Evolutionary conservation across 2,888 invertebrate genomes (phyloP), one percentile per base, ranked within the genome.

Genomic region (Drosophila koepferae): DNA sequence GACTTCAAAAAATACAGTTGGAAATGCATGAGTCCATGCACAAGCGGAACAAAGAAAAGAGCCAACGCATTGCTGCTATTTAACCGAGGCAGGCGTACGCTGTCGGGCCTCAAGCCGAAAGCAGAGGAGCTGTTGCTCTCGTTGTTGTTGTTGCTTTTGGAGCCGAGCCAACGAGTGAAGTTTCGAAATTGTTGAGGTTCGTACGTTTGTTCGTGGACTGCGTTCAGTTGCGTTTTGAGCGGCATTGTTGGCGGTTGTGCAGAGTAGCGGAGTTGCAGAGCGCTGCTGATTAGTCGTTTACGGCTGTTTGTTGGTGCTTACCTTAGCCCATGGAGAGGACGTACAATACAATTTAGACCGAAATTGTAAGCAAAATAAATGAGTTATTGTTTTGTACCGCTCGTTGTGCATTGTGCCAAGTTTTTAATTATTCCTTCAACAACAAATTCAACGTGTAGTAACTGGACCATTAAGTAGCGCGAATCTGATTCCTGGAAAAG

Each of bases 191-290:
- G 78, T 46, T 71, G 55, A 59, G 72, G 69, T 56, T 36, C 63
- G 68, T 48, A 9, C 38, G 9, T 38, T 64, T 44, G 72, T 8
- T 64, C 55, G 68, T 18, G 60, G 41, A 60, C 58, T 68, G 55
- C 68, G 53, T 68, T 75, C 82, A 83, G 86, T 83, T 82, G 72
- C 72, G 75, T 72, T 83, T 67, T 28, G 82, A 70, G 48, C 62
- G 72, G 75, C 72, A 54, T 67, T 59, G 62, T 48, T 48, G 69
- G 60, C 69, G 66, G 79, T 78, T 61, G 48, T 18, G 31, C 44
- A 40, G 34, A n/a, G 49, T 31, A 20, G 18, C 0, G 18, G 14
- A 23, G 20, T 7, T 46, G 46, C 12, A 14, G 1, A 49, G 40
- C 3, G 41, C 36, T 14, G 23, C 51, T 51, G 8, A 51, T 36